Base-by-base conservation (phyloP, 1,140 invertebrate genomes). In the Apis cerana region DNA sequence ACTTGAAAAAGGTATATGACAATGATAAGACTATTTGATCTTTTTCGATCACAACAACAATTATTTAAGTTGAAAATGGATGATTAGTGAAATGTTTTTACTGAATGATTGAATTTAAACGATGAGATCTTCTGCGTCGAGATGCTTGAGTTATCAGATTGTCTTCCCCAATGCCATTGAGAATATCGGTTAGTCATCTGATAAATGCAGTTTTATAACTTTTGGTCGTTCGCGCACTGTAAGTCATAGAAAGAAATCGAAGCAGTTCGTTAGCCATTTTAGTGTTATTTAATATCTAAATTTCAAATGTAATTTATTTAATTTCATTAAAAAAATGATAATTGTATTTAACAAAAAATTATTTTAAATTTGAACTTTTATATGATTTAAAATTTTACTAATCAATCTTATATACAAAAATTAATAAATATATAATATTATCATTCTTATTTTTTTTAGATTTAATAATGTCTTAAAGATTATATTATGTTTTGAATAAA, bases 151-250 rank as follows among this genome's bases (percentile, higher is more conserved):
- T 90, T 87, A 93, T 91, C 67, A 90, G 86, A 89, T 83, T 88
- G 81, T 90, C 92, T 89, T 93, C 90, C 89, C 90, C 91, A 90
- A 93, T 91, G 90, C 90, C 93, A 93, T 93, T 94, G 92, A 93
- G 92, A 94, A 94, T 93, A 94, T 94, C 92, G 92, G 92, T 94
- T 94, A 94, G 94, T 94, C 94, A 94, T 94, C 93, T 94, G 92
- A 94, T 94, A 94, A 94, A 93, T 94, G 92, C 92, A 92, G 93
- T 94, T 94, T 94, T 94, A 91, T 93, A 93, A 92, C 91, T 94
- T 94, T 94, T 94, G 91, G 92, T 91, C 80, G 93, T 94, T 91
- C 93, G 93, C 91, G 92, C 91, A 93, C 94, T 94, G 93, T 85
- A 94, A 94, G 91, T 92, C 91, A 94, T 88, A 91, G 89, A 91